Evolutionary conservation across 2,888 invertebrate genomes (phyloP), one percentile per base, ranked within the genome.

Genomic region (Lasioglossum morio): DNA sequence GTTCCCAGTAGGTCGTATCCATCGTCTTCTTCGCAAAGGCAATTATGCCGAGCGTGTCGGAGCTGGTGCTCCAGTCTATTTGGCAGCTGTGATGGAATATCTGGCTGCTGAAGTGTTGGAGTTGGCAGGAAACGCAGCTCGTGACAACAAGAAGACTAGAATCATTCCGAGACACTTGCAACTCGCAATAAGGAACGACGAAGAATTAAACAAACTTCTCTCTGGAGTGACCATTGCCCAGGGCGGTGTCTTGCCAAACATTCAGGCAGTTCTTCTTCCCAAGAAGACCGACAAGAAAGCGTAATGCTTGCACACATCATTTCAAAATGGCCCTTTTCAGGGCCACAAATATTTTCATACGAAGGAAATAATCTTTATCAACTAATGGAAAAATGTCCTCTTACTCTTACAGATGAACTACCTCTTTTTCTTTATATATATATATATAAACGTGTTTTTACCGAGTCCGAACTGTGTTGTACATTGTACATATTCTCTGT

Each of bases 201-300:
- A 98, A 90, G 98, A 98, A 92, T 95, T 98, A 92, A 97, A 97
- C 94, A 97, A 97, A 93, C 95, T 98, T 74, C 95, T 98, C 2
- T 96, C 96, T 0, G 97, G 97, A 72, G 98, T 98, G 0, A 98
- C 97, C 48, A 98, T 98, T 92, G 97, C 98, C 40, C 97, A 98
- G 94, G 98, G 98, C 85, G 98, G 98, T 91, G 98, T 98, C 0
- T 94, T 98, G 92, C 98, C 98, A 0, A 97, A 97, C 93, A 98
- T 98, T 88, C 97, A 97, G 92, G 96, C 97, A 3, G 96, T 97
- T 57, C 95, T 98, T 0, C 93, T 98, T 79, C 97, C 98, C 72
- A 98, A 97, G 96, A 97, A 97, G 95, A 96, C 97, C 0, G 95
- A 94, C 89, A 92, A 92, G 82, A 92, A 91, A 53, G 88, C 91